Conservation (phyloP, 2,113 vertebrate genomes). For the Grus americana region DNA sequence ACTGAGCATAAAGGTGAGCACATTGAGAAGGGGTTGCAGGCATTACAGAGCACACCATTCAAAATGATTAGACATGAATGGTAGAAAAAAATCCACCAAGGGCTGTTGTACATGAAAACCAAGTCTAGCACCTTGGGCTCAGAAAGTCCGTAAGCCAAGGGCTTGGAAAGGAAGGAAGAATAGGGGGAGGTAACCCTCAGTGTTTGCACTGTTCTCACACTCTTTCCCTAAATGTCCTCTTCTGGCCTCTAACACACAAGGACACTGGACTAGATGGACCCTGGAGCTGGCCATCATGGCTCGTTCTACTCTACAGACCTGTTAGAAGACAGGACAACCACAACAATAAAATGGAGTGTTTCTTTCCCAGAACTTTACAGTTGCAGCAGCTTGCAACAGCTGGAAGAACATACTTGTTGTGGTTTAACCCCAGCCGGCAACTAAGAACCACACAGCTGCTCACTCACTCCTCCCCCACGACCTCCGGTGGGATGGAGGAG, state of each 20-base stretch:
- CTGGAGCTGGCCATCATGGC: background rate
- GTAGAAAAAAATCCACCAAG: background rate
- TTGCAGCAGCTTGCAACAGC: background rate
- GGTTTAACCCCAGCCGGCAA: no score
- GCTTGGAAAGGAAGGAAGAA: background rate
- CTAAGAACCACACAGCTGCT: no score
- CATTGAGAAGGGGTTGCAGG: background rate
- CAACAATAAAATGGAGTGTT: background rate
- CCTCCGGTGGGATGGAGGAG: no score
- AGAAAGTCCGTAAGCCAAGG: background rate
- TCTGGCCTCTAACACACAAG: background rate
- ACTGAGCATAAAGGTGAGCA: background rate
- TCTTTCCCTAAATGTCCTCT: background rate
- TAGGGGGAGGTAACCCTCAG: background rate
- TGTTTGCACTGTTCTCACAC: background rate
- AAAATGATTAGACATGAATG: background rate
- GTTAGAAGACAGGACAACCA: background rate
- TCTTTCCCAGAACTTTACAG: background rate
- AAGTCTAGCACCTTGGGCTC: background rate
- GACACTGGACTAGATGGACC: accelerated
- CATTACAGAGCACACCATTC: background rate
- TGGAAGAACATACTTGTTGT: background rate
- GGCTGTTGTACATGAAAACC: background rate
- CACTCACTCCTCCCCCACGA: no score
- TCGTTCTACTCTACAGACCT: background rate